Base-by-base conservation (phyloP, 2,797 vertebrate genomes). In the Microhierax caerulescens region DNA sequence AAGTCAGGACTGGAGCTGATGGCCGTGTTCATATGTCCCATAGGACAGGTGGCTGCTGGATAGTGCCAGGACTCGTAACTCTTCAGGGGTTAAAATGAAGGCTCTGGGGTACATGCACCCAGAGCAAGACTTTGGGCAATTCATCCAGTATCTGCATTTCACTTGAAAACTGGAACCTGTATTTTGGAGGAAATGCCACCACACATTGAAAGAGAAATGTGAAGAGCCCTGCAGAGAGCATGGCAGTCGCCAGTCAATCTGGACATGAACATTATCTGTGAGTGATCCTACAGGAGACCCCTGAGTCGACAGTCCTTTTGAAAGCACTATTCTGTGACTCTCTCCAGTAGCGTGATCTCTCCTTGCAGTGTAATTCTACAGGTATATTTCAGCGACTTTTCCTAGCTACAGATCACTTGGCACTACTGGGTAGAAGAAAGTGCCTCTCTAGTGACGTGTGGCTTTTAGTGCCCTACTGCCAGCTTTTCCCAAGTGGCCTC, bases 331-430 rank as follows among this genome's bases (percentile, higher is more conserved):
- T 96, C 69, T 57, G 18, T 68, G 41, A 68, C 18, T 72, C 20
- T 86, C 25, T 56, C 11, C 37, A 51, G 30, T 43, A 70, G 39
- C 10, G 30, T 60, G 59, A 70, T 74, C 51, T 74, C 51, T 85
- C 67, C 43, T 36, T 76, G 39, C 43, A 69, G 30, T 34, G 51
- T 67, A 75, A 87, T 93, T 92, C 53, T 87, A 8, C 63, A 79
- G 28, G 17, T 74, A 21, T 41, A 59, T 76, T 92, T 92, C 70
- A 79, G 25, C 27, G 60, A 18, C 19, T 76, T 90, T 90, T 91
- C 24, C 41, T 57, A 76, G 57, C 73, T 84, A 21, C 17, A 47
- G 27, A 32, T 36, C 48, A 39, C 50, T 25, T 56, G 72, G 65
- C 51, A 59, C 56, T n/a, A 11, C 11, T 85, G 47, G 21, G 37